Percentiles rank a stretch among this genome's conserved stretches.
phyloP scores from a whole-genome alignment of 2,797 vertebrate species.

The Pempheris klunzingeri region DNA sequence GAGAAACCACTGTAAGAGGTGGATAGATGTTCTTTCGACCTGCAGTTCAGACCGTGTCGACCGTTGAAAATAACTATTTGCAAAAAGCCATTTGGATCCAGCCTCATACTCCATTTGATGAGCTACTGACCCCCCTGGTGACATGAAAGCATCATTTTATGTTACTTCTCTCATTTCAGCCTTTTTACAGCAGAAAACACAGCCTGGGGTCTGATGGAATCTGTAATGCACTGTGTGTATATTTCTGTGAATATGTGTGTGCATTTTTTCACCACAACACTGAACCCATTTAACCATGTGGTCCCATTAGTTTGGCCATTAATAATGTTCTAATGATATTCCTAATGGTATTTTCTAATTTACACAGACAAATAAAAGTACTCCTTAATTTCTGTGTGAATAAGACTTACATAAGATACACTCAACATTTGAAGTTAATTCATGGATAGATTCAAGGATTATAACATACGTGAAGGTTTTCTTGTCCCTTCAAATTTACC shows the following conservation, averaged over 20 bases:
- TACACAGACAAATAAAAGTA: background rate
- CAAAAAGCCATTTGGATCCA: conserved; percentile 43
- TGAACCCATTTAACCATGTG: background rate
- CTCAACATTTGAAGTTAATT: background rate
- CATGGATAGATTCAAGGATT: background rate
- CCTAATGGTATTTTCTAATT: background rate
- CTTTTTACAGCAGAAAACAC: conserved; percentile 26
- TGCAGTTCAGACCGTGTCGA: conserved; percentile 32
- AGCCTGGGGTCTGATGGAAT: conserved; percentile 25
- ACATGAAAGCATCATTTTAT: conserved; percentile 45
- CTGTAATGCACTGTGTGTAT: background rate
- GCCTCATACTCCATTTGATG: conserved; percentile 31
- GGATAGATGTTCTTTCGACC: conserved; percentile 32
- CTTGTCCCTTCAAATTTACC: background rate
- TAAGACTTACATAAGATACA: too few species aligned
- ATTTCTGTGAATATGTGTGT: background rate
- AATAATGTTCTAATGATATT: background rate
- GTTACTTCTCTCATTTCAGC: conserved; percentile 37
- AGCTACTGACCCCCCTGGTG: conserved; percentile 12
- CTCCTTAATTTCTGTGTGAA: background rate
- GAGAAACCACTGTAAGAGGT: conserved; percentile 2
- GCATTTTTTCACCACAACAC: background rate
- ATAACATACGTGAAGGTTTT: background rate
- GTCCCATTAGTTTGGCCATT: background rate
- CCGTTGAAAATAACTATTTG: conserved; percentile 45